Evolutionary conservation across 1,140 invertebrate genomes (phyloP).

Genomic region (Laupala kohalensis): DNA sequence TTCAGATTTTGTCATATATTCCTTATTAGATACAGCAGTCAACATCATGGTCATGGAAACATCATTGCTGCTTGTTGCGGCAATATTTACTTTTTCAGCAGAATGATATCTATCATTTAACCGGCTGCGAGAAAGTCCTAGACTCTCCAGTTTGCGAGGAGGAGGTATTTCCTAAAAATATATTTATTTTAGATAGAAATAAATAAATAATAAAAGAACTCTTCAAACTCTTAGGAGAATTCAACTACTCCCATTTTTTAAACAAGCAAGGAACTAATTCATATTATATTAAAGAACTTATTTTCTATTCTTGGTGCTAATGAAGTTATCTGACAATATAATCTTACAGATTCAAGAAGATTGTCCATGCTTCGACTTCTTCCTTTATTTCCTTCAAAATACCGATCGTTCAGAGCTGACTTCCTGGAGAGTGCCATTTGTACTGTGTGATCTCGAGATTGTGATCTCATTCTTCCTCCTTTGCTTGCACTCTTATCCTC

Average conservation of each 20-base stretch:
- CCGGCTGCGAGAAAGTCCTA: conserved; percentile 68
- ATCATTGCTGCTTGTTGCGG: conserved; percentile 20
- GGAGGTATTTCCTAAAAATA: conserved; percentile 20
- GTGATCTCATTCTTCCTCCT: conserved; percentile 18
- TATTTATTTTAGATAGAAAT: too few species aligned
- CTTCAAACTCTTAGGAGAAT: too few species aligned
- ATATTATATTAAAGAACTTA: neutral
- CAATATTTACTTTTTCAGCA: conserved; percentile 44
- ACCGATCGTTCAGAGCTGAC: conserved; percentile 75
- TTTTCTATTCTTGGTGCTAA: neutral
- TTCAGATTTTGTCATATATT: conserved; percentile 40
- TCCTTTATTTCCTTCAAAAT: conserved; percentile 74
- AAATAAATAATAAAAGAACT: too few species aligned
- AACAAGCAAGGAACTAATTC: too few species aligned
- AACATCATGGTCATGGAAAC: conserved; percentile 1
- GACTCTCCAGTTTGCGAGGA: conserved; percentile 41
- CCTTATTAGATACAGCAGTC: conserved; percentile 6
- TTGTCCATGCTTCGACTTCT: conserved; percentile 73
- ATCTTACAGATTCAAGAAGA: conserved; percentile 41
- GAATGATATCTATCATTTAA: conserved; percentile 78
- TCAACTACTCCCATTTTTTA: too few species aligned
- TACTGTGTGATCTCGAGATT: conserved; percentile 25
- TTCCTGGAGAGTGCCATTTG: conserved; percentile 55
- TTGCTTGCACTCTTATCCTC: conserved; percentile 7
- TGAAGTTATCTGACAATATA: neutral